A percentile compares a stretch with the other conserved stretches of the same genome.
Evolutionary conservation across 2,113 vertebrate species (phyloP).

Genomic region (Prolemur simus): DNA sequence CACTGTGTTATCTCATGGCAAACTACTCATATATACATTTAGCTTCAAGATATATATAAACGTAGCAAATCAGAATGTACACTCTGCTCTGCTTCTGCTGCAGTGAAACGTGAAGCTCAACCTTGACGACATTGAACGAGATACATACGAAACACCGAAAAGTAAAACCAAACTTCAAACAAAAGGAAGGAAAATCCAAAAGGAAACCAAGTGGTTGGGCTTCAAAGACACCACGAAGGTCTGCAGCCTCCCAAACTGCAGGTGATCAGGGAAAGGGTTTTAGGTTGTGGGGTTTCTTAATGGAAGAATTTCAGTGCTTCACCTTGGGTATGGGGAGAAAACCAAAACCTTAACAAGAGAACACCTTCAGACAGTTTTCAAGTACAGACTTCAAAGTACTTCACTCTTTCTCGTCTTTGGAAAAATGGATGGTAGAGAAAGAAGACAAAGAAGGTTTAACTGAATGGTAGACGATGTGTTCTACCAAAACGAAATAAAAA

Average conservation of each 20-base stretch:
- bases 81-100: constrained; percentile 91
- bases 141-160: constrained; percentile 91
- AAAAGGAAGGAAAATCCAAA: constrained; percentile 50
- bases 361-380: constrained; percentile 29
- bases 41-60: constrained; percentile 99
- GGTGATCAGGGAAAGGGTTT: constrained; percentile 43
- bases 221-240: constrained; percentile 67
- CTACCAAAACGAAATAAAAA: not conserved
- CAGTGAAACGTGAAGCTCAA: constrained; percentile 94
- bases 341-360: not conserved
- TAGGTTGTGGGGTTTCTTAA: not conserved
- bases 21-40: constrained; percentile 99
- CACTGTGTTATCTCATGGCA: constrained; percentile 99
- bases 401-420: constrained; percentile 64
- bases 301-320: constrained; percentile 68
- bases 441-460: not conserved
- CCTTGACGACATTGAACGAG: constrained; percentile 97
- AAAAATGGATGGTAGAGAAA: not conserved
- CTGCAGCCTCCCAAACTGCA: constrained; percentile 64
- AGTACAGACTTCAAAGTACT: constrained; percentile 54
- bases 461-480: not conserved
- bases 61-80: constrained; percentile 96
- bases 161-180: constrained; percentile 79
- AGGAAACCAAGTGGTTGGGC: constrained; percentile 74
- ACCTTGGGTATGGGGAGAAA: constrained; percentile 47